Evolutionary conservation across 2,888 invertebrate genomes (phyloP), one percentile per base, ranked within the genome.

Genomic region (Cynaeus angustus): DNA sequence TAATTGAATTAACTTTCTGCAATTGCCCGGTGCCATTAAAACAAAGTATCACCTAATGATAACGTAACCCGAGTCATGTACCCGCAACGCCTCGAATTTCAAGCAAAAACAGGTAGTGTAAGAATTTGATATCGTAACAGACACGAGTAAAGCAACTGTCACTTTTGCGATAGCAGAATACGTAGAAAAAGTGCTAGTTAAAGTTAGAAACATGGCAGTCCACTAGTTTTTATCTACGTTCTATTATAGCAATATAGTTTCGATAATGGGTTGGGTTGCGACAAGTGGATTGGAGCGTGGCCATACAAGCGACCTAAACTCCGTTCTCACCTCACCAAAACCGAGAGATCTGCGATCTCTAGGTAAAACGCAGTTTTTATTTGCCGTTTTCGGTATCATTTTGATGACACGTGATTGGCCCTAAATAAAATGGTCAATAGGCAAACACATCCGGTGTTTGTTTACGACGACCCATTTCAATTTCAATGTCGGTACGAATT

Each of bases 401-500:
- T 38, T 16, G 48, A 48, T 50, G 37, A 38, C 14, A 37, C 48
- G 38, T 21, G 21, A 16, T 37, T 13, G 14, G 33, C 13, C 52
- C 53, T 45, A 53, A 65, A 65, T 45, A 65, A 65, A 30, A 53
- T 55, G 50, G 50, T 62, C 21, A 65, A 55, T 65, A 53, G 43
- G 53, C 45, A 14, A 53, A 43, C 45, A 65, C 62, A 41, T 65
- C 65, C 65, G 65, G 65, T 53, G 52, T 65, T 65, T 65, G 65
- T 65, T 65, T 65, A 65, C 65, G 26, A 14, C 43, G 45, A 53
- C 65, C 53, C 41, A 64, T 64, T 64, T 59, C 26, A 52, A 53
- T 53, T 53, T 55, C 65, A 65, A 65, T 65, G 65, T 45, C 65
- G 46, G 21, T 61, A 12, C 12, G 30, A 45, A 43, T 45, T 45